Conservation (phyloP, 2,113 vertebrate species). For the Chrysemys picta region DNA sequence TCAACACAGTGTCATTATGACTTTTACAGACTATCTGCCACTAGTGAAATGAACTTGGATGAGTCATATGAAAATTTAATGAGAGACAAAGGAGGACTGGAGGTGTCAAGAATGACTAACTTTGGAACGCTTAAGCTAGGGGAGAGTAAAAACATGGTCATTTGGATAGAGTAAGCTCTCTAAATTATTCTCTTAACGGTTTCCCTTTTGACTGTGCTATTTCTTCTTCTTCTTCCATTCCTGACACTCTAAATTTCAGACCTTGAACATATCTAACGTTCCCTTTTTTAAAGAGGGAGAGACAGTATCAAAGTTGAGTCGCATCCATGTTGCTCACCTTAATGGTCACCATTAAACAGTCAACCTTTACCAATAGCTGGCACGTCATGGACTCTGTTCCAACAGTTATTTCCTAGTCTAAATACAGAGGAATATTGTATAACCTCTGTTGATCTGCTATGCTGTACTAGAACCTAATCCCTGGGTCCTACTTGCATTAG, state of each 20-base stretch:
- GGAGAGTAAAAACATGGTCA: slow-evolving; percentile 72
- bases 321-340: neutral
- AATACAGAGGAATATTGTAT: accelerated
- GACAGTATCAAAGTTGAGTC: neutral
- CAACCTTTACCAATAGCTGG: neutral
- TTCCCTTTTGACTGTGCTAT: neutral
- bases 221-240: neutral
- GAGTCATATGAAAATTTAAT: slow-evolving; percentile 73
- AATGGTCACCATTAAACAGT: neutral
- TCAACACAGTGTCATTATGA: slow-evolving; percentile 8
- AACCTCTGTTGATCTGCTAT: neutral
- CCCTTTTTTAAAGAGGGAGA: neutral
- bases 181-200: neutral
- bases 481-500: neutral
- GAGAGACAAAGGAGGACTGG: slow-evolving; percentile 85
- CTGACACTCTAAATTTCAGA: neutral
- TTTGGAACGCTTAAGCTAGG: slow-evolving; percentile 88
- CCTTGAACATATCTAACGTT: neutral
- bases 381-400: neutral
- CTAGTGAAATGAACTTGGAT: neutral
- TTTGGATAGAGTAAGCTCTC: slow-evolving; percentile 91
- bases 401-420: neutral
- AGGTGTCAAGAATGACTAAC: slow-evolving; percentile 81
- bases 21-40: neutral
- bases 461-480: neutral